A percentile compares a stretch with the other conserved stretches of the same genome.
Conservation (phyloP, 1,140 invertebrate genomes). For the Bombus terrestris region DNA sequence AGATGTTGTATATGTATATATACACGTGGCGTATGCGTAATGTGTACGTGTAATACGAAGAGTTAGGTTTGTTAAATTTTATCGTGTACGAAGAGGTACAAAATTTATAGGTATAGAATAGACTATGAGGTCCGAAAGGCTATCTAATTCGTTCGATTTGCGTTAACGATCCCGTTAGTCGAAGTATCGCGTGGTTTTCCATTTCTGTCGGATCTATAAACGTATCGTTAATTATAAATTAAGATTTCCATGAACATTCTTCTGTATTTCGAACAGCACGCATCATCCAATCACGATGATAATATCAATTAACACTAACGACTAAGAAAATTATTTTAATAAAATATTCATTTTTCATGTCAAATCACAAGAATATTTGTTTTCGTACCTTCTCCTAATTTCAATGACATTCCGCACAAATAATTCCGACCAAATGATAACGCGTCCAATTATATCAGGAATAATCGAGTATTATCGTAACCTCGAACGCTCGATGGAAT, state of each 20-base stretch:
- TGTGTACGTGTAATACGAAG: constrained; percentile 50
- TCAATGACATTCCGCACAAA: background rate
- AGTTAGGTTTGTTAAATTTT: constrained; percentile 53
- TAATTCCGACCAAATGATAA: background rate
- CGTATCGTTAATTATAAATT: background rate
- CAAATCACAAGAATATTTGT: background rate
- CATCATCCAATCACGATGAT: background rate
- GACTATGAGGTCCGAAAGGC: constrained; percentile 71
- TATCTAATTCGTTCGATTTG: constrained; percentile 66
- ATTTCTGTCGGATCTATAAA: background rate
- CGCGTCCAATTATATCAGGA: constrained; percentile 1
- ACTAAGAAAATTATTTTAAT: background rate
- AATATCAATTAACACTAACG: background rate
- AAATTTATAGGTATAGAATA: constrained; percentile 73
- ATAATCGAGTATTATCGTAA: constrained; percentile 1
- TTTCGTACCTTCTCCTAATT: background rate
- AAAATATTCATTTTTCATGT: background rate
- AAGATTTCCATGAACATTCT: background rate
- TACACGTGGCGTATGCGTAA: constrained; percentile 35
- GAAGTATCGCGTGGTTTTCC: background rate
- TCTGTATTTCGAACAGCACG: no score
- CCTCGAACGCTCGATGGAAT: constrained; percentile 18
- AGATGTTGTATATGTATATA: constrained; percentile 45
- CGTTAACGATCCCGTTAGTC: constrained; percentile 33
- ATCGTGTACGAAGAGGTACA: constrained; percentile 73